phyloP scores from a whole-genome alignment of 2,888 invertebrate genomes.

The Latrodectus elegans region DNA sequence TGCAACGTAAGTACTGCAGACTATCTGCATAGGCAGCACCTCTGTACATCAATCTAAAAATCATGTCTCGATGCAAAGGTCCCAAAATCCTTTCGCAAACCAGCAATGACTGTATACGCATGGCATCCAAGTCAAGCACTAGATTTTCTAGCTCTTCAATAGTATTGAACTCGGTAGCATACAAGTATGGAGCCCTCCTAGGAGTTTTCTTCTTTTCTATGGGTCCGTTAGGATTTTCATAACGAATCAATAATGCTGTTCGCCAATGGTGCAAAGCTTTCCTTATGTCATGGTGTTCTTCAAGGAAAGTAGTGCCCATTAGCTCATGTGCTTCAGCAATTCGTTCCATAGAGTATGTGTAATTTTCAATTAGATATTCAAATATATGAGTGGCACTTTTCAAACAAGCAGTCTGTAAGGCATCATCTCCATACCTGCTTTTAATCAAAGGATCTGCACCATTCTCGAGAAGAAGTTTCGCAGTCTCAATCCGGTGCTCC shows the following conservation, averaged over 20 bases:
- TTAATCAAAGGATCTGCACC: constrained; percentile 86
- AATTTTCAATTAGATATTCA: constrained; percentile 81
- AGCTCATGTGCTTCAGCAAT: constrained; percentile 91
- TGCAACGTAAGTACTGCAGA: constrained; percentile 84
- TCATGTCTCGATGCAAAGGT: constrained; percentile 88
- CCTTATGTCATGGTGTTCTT: constrained; percentile 86
- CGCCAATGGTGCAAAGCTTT: constrained; percentile 86
- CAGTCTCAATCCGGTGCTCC: constrained; percentile 84
- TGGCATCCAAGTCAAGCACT: constrained; percentile 86
- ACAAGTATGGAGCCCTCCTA: constrained; percentile 79
- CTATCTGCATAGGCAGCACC: constrained; percentile 79
- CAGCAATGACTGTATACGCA: constrained; percentile 89
- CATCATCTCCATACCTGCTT: constrained; percentile 90
- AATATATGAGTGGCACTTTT: constrained; percentile 79
- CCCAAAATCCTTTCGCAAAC: constrained; percentile 92
- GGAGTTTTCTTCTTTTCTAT: constrained; percentile 22
- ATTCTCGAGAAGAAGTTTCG: constrained; percentile 84
- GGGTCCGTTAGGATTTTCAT: constrained; percentile 69
- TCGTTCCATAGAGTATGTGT: constrained; percentile 81
- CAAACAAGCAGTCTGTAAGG: constrained; percentile 88
- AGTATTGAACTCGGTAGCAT: constrained; percentile 84
- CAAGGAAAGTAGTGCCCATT: constrained; percentile 89
- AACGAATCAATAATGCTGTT: constrained; percentile 83
- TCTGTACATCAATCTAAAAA: constrained; percentile 79
- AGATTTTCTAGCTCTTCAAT: constrained; percentile 82